Base-by-base conservation (phyloP, 2,797 vertebrate genomes). In the Phalanger gymnotis region DNA sequence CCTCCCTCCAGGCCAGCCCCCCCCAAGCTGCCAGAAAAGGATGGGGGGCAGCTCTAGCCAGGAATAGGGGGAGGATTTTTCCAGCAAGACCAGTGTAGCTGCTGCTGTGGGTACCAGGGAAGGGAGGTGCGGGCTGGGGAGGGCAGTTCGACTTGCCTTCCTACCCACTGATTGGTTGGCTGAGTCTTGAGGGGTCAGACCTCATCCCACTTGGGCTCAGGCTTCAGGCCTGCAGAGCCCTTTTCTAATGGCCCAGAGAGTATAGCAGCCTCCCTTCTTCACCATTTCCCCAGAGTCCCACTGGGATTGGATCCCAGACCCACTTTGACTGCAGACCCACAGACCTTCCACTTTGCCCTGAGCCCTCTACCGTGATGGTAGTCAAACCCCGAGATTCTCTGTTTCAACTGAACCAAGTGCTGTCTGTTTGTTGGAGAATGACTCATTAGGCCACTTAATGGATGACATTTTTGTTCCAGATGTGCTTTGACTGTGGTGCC, bases 401-500 rank as follows among this genome's bases (percentile, higher is more conserved):
- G 31, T 31, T 58, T 58, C 11, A 31, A 3, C 30, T 58, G 57
- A 57, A 31, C 7, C n/a, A n/a, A 7, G 7, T 16, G 25, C 0
- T 7, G 11, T 4, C 5, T 13, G 14, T 0, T 4, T 2, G 28
- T 34, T n/a, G 4, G 0, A 34, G 16, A 47, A 19, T 40, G 53
- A 52, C 58, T 92, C 54, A 14, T 51, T 73, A 4, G 55, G n/a
- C n/a, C 53, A 92, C 11, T 51, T 53, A n/a, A 53, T 53, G 28
- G 58, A 22, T 52, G 90, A 28, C 14, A 1, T 1, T 96, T 97
- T 95, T 53, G 57, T 97, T 81, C 2, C 56, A 99, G 99, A 98
- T 98, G 5, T 99, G 99, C 96, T 99, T 99, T 96, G 99, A 99
- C 97, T 99, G 99, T 3, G 98, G 99, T 40, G 99, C 99, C 0